A percentile compares a stretch with the other conserved stretches of the same genome.
Conservation (phyloP, 64 coral and sea anemone species). For the Astreopora myriophthalma region DNA sequence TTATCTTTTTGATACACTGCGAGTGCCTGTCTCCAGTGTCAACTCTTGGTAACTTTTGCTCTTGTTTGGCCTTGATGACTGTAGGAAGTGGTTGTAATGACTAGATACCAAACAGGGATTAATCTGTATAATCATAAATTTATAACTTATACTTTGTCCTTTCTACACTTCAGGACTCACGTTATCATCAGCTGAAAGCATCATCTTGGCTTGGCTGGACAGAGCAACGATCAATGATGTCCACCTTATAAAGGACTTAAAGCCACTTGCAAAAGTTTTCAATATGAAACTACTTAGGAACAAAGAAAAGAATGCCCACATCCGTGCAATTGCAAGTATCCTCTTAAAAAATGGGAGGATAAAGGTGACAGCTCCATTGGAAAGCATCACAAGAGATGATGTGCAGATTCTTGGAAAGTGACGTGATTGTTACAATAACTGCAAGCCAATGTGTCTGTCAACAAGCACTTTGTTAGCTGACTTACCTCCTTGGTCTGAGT, state of each 20-base stretch:
- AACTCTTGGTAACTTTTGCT: too few relatives aligned
- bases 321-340: constrained; percentile 33
- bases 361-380: constrained; percentile 46
- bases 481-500: background rate
- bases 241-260: constrained; percentile 44
- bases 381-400: constrained; percentile 56
- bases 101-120: background rate
- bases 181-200: constrained; percentile 47
- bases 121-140: background rate
- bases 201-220: constrained; percentile 39
- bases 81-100: background rate
- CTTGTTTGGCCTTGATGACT: too few relatives aligned
- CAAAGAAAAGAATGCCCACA: constrained; percentile 63
- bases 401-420: constrained; percentile 24
- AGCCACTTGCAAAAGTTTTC: constrained; percentile 54
- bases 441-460: constrained; percentile 6
- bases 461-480: constrained; percentile 24
- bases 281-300: constrained; percentile 39
- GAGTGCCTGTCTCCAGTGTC: too few relatives aligned
- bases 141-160: constrained; percentile 32
- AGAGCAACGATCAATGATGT: constrained; percentile 41
- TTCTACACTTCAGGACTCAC: constrained; percentile 45
- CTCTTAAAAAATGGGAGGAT: constrained; percentile 37
- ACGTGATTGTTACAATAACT: constrained; percentile 27
- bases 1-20: too few relatives aligned